These are phyloP conservation scores for Dilophus febrilis DNA, from an alignment of 2,888 invertebrate species.

Conservation along the genomic window DNA sequence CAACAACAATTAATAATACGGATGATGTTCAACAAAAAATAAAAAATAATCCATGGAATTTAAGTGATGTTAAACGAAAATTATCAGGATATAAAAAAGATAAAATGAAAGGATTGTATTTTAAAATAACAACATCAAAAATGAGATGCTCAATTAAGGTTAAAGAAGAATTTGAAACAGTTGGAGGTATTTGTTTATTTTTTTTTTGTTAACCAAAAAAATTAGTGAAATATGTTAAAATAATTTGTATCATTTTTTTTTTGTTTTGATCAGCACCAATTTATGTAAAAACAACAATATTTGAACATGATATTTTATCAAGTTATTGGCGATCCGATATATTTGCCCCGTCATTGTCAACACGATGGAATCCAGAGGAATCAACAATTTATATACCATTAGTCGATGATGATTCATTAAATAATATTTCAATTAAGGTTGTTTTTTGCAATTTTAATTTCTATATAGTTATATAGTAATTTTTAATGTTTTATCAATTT, in stretches of 20 bases:
- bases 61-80: slow-evolving; percentile 24
- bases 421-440: slow-evolving; percentile 20
- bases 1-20: neutral
- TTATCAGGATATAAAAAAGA: slow-evolving; percentile 14
- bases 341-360: slow-evolving; percentile 59
- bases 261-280: slow-evolving; percentile 41
- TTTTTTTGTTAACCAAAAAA: neutral
- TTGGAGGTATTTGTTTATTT: slow-evolving; percentile 15
- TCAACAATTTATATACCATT: slow-evolving; percentile 23
- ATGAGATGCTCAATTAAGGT: slow-evolving; percentile 29
- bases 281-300: slow-evolving; percentile 60
- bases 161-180: slow-evolving; percentile 27
- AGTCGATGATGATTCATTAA: slow-evolving; percentile 18
- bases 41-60: slow-evolving; percentile 17
- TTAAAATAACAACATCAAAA: slow-evolving; percentile 23
- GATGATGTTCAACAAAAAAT: slow-evolving; percentile 2
- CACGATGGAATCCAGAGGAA: slow-evolving; percentile 44
- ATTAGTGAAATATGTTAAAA: neutral
- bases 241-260: slow-evolving; percentile 3
- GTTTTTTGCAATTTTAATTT: too few relatives aligned
- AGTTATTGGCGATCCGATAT: slow-evolving; percentile 54
- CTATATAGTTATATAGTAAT: too few relatives aligned
- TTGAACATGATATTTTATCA: slow-evolving; percentile 43
- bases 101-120: slow-evolving; percentile 13
- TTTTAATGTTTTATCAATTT: too few relatives aligned